Percentiles rank a stretch among this genome's conserved stretches.
phyloP scores from a whole-genome alignment of 1,140 invertebrate species.

The Drosophila kurseongensis region DNA sequence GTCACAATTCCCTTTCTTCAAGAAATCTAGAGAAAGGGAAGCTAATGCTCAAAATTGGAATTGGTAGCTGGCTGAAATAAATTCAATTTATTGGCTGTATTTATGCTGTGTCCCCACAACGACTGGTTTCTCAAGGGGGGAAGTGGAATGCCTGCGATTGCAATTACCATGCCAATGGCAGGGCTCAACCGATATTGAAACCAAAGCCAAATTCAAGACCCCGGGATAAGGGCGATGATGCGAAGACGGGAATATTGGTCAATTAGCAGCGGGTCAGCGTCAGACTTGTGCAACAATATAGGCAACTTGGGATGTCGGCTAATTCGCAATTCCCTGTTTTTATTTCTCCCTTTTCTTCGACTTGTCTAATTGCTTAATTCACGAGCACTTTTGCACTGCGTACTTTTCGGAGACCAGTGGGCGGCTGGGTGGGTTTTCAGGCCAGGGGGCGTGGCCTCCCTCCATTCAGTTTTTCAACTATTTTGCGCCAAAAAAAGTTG shows the following conservation, averaged over 20 bases:
- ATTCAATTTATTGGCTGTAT: constrained; percentile 72
- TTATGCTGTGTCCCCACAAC: constrained; percentile 30
- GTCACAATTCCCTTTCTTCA: no score
- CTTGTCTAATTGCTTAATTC: constrained; percentile 67
- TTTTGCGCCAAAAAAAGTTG: constrained; percentile 47
- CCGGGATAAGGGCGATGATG: constrained; percentile 17
- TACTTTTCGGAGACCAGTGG: constrained; percentile 14
- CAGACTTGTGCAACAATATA: constrained; percentile 25
- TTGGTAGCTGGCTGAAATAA: constrained; percentile 57
- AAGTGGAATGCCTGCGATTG: constrained; percentile 51
- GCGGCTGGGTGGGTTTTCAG: background rate
- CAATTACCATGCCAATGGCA: constrained; percentile 50
- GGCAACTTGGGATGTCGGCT: constrained; percentile 25
- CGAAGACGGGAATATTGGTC: constrained; percentile 39
- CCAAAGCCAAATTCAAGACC: constrained; percentile 2
- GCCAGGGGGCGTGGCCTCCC: constrained; percentile 9
- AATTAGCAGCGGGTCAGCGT: constrained; percentile 30
- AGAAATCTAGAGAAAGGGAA: constrained; percentile 5
- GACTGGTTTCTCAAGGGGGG: constrained; percentile 7
- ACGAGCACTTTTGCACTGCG: constrained; percentile 49
- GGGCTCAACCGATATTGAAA: constrained; percentile 2
- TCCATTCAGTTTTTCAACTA: constrained; percentile 38
- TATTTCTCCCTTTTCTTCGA: constrained; percentile 20
- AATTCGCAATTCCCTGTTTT: constrained; percentile 40
- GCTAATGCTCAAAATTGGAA: constrained; percentile 51